A percentile compares a stretch with the other conserved stretches of the same genome.
phyloP scores from a whole-genome alignment of 2,888 invertebrate species.

The Miltochrista miniata region DNA sequence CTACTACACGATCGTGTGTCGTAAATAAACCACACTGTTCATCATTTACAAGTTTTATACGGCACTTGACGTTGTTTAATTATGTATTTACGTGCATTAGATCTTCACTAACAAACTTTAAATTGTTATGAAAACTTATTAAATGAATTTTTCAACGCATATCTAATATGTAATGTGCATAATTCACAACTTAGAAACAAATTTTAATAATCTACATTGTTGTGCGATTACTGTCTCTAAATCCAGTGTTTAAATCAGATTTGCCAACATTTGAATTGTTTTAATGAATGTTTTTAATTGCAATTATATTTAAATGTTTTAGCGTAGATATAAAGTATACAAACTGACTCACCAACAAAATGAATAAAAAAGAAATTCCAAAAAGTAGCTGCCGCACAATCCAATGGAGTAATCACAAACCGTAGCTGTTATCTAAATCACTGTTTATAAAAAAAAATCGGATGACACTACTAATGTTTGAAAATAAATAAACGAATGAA shows the following conservation, averaged over 20 bases:
- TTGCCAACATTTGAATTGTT: background rate
- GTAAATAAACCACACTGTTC: background rate
- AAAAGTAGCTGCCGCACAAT: slow-evolving; percentile 31
- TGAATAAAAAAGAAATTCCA: slow-evolving; percentile 24
- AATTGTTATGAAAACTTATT: background rate
- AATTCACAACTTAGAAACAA: background rate
- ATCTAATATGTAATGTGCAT: background rate
- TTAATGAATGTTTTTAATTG: background rate
- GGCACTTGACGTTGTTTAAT: background rate
- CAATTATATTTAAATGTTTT: background rate
- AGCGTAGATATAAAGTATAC: background rate
- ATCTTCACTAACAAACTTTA: background rate
- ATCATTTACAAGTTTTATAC: background rate
- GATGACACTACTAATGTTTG: slow-evolving; percentile 21
- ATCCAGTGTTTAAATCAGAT: background rate
- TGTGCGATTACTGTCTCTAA: background rate
- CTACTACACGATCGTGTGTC: background rate
- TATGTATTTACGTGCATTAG: background rate
- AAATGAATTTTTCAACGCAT: background rate
- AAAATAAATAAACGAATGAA: slow-evolving; percentile 35
- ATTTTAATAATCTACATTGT: background rate
- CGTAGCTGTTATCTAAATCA: slow-evolving; percentile 26
- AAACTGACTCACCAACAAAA: slow-evolving; percentile 33
- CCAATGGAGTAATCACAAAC: slow-evolving; percentile 32
- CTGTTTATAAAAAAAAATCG: slow-evolving; percentile 33